Evolutionary conservation across 1,140 invertebrate species (phyloP), one percentile per base, ranked within the genome.

Genomic region (Bombus vancouverensis): DNA sequence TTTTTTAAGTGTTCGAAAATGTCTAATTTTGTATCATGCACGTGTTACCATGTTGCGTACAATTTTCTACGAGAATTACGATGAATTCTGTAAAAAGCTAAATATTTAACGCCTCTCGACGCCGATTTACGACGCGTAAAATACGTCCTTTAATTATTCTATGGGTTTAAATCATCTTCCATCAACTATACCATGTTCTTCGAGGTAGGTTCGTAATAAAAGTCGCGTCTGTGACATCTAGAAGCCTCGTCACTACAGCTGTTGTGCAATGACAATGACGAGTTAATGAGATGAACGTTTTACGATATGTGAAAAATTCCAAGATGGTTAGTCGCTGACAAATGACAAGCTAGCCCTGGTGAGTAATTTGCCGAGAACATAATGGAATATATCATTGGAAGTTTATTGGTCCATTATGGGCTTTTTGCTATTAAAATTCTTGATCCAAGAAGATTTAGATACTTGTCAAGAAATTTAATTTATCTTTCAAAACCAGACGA

Each of bases 51-150:
- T 34, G 66, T 68, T 9, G 18, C 37, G 37, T 13, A 5, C 12
- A 39, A 39, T 39, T 39, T 71, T 28, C 22, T 0, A 0, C 22
- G 3, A 68, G 32, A 18, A 25, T 72, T 44, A 10, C 28, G 39
- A 10, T 32, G 13, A 25, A 75, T 53, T 53, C 3, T 34, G 10
- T 15, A 34, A 32, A 25, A 53, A 32, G 32, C 44, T 2, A 66
- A 53, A 37, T 15, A 44, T 85, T 39, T 9, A 37, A n/a, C 65
- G 47, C 57, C 28, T 44, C 39, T 44, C 39, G 39, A 6, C 66
- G 62, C 10, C 59, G 32, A 39, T 90, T 90, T 86, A 90, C 85
- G 86, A 72, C 42, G 37, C 79, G 65, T 89, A 83, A 89, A 89
- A 83, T 57, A 53, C 66, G 34, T 87, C 65, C 47, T 47, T 78